Conservation (phyloP, 1,140 invertebrate genomes). For the Cheumatopsyche charites region DNA sequence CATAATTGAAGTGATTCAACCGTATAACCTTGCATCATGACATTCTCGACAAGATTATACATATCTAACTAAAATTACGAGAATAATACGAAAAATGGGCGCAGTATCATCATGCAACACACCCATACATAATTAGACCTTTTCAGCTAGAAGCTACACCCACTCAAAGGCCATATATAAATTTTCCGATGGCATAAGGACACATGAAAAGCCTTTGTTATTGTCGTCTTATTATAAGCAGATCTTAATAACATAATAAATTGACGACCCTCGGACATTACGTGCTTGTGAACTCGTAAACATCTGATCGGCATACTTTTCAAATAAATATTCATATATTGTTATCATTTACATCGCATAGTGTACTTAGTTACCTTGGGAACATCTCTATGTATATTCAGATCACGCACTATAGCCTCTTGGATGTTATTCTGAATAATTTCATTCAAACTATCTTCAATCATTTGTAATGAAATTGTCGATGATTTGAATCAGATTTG, state of each 20-base stretch:
- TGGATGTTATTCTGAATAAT: too few relatives aligned
- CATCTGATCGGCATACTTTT: not conserved
- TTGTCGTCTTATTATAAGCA: too few relatives aligned
- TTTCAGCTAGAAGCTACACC: not conserved
- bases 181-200: too few relatives aligned
- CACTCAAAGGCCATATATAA: not conserved
- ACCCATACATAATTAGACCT: not conserved
- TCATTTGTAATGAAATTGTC: too few relatives aligned
- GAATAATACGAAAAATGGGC: slow-evolving; percentile 20
- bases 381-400: too few relatives aligned
- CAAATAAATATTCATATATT: not conserved
- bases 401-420: too few relatives aligned
- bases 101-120: not conserved
- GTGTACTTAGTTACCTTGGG: too few relatives aligned
- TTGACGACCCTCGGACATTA: too few relatives aligned
- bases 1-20: slow-evolving; percentile 7
- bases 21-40: slow-evolving; percentile 15
- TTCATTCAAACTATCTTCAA: too few relatives aligned
- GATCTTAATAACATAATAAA: too few relatives aligned
- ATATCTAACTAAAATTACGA: not conserved
- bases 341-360: not conserved
- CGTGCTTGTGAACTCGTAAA: not conserved
- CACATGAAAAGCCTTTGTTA: too few relatives aligned
- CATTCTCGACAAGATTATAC: not conserved
- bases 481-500: too few relatives aligned